Conservation (phyloP, 1,140 invertebrate species). For the Cydia amplana region DNA sequence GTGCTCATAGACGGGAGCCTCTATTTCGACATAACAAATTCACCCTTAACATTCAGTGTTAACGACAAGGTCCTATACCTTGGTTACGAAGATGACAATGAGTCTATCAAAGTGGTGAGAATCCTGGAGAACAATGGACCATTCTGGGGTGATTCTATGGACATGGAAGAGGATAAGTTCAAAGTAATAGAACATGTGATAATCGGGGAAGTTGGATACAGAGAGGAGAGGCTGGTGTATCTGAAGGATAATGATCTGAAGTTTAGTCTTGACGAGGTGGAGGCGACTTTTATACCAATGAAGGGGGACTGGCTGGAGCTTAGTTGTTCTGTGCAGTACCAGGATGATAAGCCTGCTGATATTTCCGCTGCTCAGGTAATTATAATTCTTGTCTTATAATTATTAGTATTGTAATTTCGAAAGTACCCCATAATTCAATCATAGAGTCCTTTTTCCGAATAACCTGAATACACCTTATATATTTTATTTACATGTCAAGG, state of each 20-base stretch:
- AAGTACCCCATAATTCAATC: too few species aligned
- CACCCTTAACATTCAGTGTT: conserved; percentile 48
- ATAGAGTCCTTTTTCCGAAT: too few species aligned
- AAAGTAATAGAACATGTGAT: conserved; percentile 74
- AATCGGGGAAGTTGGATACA: conserved; percentile 78
- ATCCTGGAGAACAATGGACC: conserved; percentile 62
- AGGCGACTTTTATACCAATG: conserved; percentile 74
- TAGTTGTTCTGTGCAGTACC: conserved; percentile 79
- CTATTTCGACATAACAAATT: conserved; percentile 58
- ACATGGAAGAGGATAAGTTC: conserved; percentile 61
- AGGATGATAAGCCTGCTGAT: conserved; percentile 70
- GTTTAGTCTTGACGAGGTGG: conserved; percentile 80
- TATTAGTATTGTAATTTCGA: too few species aligned
- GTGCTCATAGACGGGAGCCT: conserved; percentile 67
- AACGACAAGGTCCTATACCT: conserved; percentile 71
- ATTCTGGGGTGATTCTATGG: conserved; percentile 60
- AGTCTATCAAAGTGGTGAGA: conserved; percentile 56
- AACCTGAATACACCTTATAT: too few species aligned
- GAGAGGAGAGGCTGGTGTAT: conserved; percentile 75
- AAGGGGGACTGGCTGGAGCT: conserved; percentile 84
- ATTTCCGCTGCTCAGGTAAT: conserved; percentile 60
- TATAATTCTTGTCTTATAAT: too few species aligned
- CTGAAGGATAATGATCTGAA: conserved; percentile 77
- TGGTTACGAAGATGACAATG: conserved; percentile 59
- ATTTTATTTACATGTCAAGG: too few species aligned